Conservation (phyloP, 2,113 vertebrate species). For the Cryptoleucopteryx plumbea region DNA sequence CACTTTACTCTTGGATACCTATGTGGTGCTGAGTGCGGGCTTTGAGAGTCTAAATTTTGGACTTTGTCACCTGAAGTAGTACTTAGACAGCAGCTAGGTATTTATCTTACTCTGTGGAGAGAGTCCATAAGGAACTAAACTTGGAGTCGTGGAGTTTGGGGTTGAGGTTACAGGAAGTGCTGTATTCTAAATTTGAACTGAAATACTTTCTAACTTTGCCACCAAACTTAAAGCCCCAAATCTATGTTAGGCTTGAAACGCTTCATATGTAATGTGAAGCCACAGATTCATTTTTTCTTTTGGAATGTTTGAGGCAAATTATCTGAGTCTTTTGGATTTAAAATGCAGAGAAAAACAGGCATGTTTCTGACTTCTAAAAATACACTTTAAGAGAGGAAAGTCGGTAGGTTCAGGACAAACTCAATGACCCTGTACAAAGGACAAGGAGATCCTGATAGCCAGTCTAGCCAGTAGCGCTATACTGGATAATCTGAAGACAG, state of each 20-base stretch:
- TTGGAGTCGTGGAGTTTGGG: background rate
- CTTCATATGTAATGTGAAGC: constrained; percentile 10
- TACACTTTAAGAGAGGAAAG: background rate
- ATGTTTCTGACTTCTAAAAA: background rate
- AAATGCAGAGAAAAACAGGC: background rate
- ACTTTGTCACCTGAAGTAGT: background rate
- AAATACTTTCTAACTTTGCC: constrained; percentile 20
- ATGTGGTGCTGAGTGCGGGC: background rate
- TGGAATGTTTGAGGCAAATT: constrained; percentile 21
- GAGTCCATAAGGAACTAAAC: background rate
- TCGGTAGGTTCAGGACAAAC: background rate
- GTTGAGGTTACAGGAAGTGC: background rate
- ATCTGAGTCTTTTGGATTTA: background rate
- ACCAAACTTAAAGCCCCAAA: constrained; percentile 5
- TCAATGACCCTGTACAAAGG: background rate
- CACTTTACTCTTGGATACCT: background rate
- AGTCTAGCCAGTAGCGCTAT: background rate
- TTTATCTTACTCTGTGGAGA: background rate
- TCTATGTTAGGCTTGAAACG: background rate
- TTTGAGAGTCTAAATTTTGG: background rate
- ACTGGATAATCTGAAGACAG: background rate
- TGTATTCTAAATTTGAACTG: constrained; percentile 22
- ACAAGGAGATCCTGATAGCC: background rate
- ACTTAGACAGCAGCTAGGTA: background rate
- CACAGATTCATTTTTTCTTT: constrained; percentile 44